These are phyloP conservation scores for Dendrolimus punctatus DNA, from an alignment of 1,140 invertebrate genomes.

Conservation along the genomic window DNA sequence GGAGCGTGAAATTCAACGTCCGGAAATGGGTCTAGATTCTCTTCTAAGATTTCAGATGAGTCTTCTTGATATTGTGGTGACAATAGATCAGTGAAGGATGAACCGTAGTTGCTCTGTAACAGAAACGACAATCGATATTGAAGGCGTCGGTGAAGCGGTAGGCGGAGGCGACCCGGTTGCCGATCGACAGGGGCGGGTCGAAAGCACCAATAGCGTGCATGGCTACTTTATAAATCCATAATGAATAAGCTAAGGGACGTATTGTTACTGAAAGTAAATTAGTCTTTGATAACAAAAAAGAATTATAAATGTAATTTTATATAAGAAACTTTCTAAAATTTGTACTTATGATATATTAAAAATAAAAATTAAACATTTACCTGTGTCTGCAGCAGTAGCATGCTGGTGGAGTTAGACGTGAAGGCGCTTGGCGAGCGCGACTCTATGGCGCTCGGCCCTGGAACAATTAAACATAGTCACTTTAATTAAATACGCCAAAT, in stretches of 20 bases:
- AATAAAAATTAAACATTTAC: slow-evolving; percentile 34
- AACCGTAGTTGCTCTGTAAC: slow-evolving; percentile 72
- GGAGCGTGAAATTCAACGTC: slow-evolving; percentile 70
- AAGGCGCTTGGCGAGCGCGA: slow-evolving; percentile 66
- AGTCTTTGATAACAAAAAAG: not conserved
- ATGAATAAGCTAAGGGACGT: not conserved
- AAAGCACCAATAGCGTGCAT: slow-evolving; percentile 49
- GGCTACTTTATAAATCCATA: slow-evolving; percentile 15
- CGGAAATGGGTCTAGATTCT: slow-evolving; percentile 68
- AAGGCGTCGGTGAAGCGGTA: slow-evolving; percentile 47
- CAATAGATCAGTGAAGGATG: slow-evolving; percentile 71
- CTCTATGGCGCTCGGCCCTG: slow-evolving; percentile 68
- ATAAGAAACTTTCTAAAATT: not conserved
- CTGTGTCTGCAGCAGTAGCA: slow-evolving; percentile 73
- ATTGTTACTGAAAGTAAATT: not conserved
- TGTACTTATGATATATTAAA: not conserved
- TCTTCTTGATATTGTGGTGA: slow-evolving; percentile 70
- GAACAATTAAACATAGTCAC: slow-evolving; percentile 40
- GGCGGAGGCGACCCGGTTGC: slow-evolving; percentile 28
- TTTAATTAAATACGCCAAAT: not conserved
- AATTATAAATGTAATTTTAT: not conserved
- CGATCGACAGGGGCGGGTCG: slow-evolving; percentile 41
- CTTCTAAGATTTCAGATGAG: slow-evolving; percentile 67
- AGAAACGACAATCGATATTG: slow-evolving; percentile 56
- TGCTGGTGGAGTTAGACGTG: slow-evolving; percentile 64